Evolutionary conservation across 2,797 vertebrate genomes (phyloP), one percentile per base, ranked within the genome.

Genomic region (Hipposideros larvatus): DNA sequence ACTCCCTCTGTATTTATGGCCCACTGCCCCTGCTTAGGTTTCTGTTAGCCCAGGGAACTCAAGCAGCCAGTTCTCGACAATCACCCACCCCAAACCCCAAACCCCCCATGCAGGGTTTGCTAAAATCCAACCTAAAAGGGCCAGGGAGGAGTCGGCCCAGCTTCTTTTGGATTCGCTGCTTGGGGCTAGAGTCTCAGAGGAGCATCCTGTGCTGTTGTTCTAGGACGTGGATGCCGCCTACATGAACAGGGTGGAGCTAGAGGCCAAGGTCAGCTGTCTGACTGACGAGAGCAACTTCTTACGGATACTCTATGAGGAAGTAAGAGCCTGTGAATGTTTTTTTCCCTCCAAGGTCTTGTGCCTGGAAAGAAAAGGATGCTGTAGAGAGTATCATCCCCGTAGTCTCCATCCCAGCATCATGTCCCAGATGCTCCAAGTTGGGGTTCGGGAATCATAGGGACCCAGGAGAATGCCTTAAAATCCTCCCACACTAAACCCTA

Each of bases 221-320:
- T 92, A 98, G 98, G 98, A 98, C 0, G 97, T 90, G 0, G 98
- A 98, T 9, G 87, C 68, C 0, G 79, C 98, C 75, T 98, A 82
- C 4, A 48, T 98, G 96, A 98, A 85, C 96, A 98, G 98, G 66
- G 97, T 97, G 55, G 97, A 98, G 19, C 71, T 98, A 87, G 98
- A 97, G 19, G 96, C 98, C 70, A 98, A 97, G 87, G 96, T 92
- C 34, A 96, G 96, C 59, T 71, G 82, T 22, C 79, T 98, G 77
- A 95, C 88, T 0, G 98, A 98, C 0, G 97, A 98, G 87, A 95
- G 96, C 57, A 97, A 97, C 97, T 98, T 98, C 98, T 53, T 98
- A 51, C 7, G 0, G 96, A 89, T 70, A 41, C 26, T 98, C 46
- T 98, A 97, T 0, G 68, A 98, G 43, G 96, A 95, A 57, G 98